Evolutionary conservation across 2,113 vertebrate species (phyloP).

Genomic region (Nyctibius bracteatus): DNA sequence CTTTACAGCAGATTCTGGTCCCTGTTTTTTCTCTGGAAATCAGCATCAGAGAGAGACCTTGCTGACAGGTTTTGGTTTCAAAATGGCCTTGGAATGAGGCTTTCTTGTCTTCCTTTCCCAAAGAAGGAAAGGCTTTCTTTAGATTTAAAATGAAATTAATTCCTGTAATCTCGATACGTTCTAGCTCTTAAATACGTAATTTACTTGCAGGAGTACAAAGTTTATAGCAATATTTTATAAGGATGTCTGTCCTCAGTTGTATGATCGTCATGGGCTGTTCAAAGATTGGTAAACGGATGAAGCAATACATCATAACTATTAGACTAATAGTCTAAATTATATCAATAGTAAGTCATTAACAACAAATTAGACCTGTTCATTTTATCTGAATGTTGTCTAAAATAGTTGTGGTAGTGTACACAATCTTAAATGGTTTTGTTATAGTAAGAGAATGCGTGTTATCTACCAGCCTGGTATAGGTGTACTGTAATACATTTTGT

Average conservation of each 20-base stretch:
- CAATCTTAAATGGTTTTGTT: background rate
- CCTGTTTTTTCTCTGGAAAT: background rate
- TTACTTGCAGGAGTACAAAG: background rate
- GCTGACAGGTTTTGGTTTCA: background rate
- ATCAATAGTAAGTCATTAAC: background rate
- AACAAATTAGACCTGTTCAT: background rate
- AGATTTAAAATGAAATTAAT: background rate
- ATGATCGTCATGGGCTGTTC: background rate
- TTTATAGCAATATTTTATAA: background rate
- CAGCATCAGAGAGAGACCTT: background rate
- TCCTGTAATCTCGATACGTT: background rate
- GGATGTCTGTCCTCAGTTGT: background rate
- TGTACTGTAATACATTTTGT: background rate
- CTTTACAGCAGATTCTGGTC: background rate
- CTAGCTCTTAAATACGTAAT: background rate
- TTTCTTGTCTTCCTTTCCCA: background rate
- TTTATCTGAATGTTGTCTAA: background rate
- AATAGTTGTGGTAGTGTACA: background rate
- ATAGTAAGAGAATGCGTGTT: background rate
- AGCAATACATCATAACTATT: background rate
- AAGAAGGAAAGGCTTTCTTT: background rate
- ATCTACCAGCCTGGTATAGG: background rate
- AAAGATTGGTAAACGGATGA: background rate
- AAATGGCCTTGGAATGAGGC: rapidly evolving
- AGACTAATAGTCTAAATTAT: rapidly evolving